Base-by-base conservation (phyloP, 2,797 vertebrate species). In the Pseudochirops corinnae region DNA sequence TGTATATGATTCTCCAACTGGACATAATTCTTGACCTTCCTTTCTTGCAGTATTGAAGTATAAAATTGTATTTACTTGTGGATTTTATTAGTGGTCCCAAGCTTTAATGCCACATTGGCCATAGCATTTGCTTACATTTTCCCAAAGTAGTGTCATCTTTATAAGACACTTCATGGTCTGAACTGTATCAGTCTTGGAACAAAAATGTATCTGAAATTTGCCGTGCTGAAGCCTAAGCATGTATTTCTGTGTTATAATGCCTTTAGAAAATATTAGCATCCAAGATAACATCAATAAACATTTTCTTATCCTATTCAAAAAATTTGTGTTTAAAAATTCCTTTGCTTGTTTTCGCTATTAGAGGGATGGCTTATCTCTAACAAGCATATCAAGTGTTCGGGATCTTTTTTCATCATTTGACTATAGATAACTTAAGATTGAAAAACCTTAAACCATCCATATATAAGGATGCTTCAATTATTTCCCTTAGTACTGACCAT, bases 1-100 rank as follows among this genome's bases (percentile, higher is more conserved):
- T 93, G 55, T 93, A 7, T 93, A 21, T 92, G 26, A 18, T 91
- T 96, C 96, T 96, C n/a, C 33, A 74, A 21, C 16, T 74, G n/a
- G 16, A 39, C 18, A 74, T 74, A 39, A 74, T 74, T 39, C 67
- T 16, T 21, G 33, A 74, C 18, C n/a, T 74, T 74, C 67, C n/a
- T 74, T 62, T 62, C 60, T 33, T 33, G 13, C 29, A 33, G 13
- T 33, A 33, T 62, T 33, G 31, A 62, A 62, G 31, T 62, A 62
- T 33, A 62, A 62, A 62, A 62, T 33, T 33, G 4, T 33, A 14
- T 62, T 62, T 62, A 62, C 60, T 62, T 62, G 13, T 62, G 60
- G 60, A 33, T 33, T 62, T 62, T 62, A 33, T 62, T 62, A 33
- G 12, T 62, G 31, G 16, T 39, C n/a, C n/a, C 67, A 74, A 74